Evolutionary conservation across 2,888 invertebrate species (phyloP).

Genomic region (Drosophila neonasuta): DNA sequence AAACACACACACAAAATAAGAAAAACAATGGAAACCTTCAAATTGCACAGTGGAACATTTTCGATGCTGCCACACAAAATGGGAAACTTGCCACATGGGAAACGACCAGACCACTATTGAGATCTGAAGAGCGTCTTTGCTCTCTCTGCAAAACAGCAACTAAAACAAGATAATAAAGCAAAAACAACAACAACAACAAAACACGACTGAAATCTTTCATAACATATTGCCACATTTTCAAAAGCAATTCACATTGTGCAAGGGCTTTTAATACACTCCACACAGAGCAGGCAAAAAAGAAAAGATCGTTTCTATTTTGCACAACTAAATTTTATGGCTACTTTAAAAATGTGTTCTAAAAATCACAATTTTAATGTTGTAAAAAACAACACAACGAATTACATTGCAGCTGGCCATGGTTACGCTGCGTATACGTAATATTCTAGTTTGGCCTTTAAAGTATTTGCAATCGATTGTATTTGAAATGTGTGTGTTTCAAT

Average conservation of each 20-base stretch:
- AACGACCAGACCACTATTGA: not conserved
- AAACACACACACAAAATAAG: slow-evolving; percentile 5
- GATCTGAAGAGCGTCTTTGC: slow-evolving; percentile 20
- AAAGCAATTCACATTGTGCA: slow-evolving; percentile 5
- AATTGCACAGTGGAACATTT: slow-evolving; percentile 24
- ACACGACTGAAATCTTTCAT: slow-evolving; percentile 13
- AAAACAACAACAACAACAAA: not conserved
- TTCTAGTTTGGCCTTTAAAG: not conserved
- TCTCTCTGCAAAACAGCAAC: not conserved
- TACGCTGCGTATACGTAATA: slow-evolving; percentile 3
- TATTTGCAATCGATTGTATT: slow-evolving; percentile 3
- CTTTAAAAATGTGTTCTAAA: too few relatives aligned
- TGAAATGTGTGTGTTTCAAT: not conserved
- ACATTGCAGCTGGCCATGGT: not conserved
- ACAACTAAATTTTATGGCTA: not conserved
- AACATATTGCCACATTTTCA: slow-evolving; percentile 17
- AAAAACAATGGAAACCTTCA: slow-evolving; percentile 35
- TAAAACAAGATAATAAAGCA: slow-evolving; percentile 6
- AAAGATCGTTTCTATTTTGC: not conserved
- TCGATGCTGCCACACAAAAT: not conserved
- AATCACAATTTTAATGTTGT: not conserved
- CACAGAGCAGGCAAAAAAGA: not conserved
- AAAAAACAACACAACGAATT: too few relatives aligned
- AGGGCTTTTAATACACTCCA: slow-evolving; percentile 1
- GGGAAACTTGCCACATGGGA: slow-evolving; percentile 15